Percentiles rank a stretch among this genome's conserved stretches.
Evolutionary conservation across 2,113 vertebrate species (phyloP).

Genomic region (Cinclus cinclus): DNA sequence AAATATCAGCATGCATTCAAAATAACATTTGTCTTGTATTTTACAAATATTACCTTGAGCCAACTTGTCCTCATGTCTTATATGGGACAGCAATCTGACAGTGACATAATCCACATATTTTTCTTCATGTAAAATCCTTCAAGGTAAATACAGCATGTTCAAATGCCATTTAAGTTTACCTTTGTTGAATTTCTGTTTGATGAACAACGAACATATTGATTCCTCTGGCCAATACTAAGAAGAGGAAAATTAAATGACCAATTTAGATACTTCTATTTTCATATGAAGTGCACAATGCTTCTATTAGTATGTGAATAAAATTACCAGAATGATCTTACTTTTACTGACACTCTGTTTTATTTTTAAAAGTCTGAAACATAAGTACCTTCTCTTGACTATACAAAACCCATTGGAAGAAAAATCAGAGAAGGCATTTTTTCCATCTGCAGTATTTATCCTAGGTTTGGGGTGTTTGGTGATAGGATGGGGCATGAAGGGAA

Average conservation of each 20-base stretch:
- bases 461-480: background rate
- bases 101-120: background rate
- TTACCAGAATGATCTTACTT: background rate
- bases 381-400: background rate
- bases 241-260: background rate
- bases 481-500: background rate
- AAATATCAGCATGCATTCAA: constrained; percentile 35
- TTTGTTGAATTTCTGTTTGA: background rate
- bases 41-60: background rate
- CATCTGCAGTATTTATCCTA: background rate
- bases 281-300: background rate
- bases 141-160: background rate
- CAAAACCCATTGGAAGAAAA: background rate
- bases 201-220: background rate
- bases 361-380: background rate
- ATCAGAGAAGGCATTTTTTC: background rate
- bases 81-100: background rate
- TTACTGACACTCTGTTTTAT: background rate
- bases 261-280: background rate
- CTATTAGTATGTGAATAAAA: background rate
- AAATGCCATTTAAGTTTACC: background rate
- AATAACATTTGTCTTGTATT: constrained; percentile 16
- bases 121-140: background rate
- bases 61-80: background rate
- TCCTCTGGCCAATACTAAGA: background rate